These are phyloP conservation scores for Dendrolimus pini DNA, from an alignment of 2,888 invertebrate species.

Conservation along the genomic window DNA sequence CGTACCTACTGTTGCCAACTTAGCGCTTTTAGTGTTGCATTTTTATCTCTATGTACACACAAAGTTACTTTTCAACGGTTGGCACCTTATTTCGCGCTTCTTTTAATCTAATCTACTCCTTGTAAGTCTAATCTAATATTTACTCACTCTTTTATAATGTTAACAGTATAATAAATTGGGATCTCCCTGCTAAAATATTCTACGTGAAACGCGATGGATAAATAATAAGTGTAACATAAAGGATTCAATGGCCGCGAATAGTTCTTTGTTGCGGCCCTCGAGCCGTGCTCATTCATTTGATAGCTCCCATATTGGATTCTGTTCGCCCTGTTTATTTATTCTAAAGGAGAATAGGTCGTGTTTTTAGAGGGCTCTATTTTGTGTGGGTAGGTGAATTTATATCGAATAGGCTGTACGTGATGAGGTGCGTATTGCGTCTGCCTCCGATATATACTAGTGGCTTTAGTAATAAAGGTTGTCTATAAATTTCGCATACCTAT, in stretches of 20 bases:
- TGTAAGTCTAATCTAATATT: too few relatives aligned
- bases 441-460: too few relatives aligned
- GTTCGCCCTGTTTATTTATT: not conserved
- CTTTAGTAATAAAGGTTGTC: too few relatives aligned
- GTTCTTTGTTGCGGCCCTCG: not conserved
- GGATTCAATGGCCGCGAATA: not conserved
- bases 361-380: not conserved
- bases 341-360: not conserved
- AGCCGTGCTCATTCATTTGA: not conserved
- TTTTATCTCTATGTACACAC: too few relatives aligned
- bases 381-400: not conserved
- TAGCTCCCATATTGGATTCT: not conserved
- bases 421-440: not conserved
- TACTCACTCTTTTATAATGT: too few relatives aligned
- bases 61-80: too few relatives aligned
- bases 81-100: too few relatives aligned
- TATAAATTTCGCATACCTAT: too few relatives aligned
- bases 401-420: not conserved
- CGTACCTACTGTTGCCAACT: too few relatives aligned
- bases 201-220: conserved; percentile 3
- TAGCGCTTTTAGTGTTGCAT: too few relatives aligned
- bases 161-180: not conserved
- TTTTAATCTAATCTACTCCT: too few relatives aligned
- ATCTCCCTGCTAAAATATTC: not conserved
- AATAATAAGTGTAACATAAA: not conserved